Evolutionary conservation across 1,140 invertebrate species (phyloP), one percentile per base, ranked within the genome.

Genomic region (Bemisia tabaci): DNA sequence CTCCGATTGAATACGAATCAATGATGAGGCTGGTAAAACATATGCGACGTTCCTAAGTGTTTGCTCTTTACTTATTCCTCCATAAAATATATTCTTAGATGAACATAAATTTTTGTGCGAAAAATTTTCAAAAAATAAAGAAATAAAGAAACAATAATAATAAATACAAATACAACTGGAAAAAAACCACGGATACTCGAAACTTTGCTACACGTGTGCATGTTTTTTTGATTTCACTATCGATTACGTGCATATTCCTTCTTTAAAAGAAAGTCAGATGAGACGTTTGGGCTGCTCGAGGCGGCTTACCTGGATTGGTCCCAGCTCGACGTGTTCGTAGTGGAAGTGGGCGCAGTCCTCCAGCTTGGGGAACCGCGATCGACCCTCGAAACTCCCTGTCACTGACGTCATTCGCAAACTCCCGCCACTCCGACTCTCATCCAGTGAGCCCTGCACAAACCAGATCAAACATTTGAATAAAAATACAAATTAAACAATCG

Each of bases 321-420:
- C 85, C 69, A 98, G 81, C 71, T 94, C 90, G 1, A 97, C 93
- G 70, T 90, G 83, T 73, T 97, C 95, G 77, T 97, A 98, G 77
- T 98, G 95, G 78, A 98, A 98, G 77, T 98, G 95, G n/a, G 94
- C 94, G 79, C 94, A 98, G 77, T 98, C 94, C 76, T 97, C 92
- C 67, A 98, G 81, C 76, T 94, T 95, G 9, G 94, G 94, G 81
- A 97, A 97, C 62, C 85, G 77, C 24, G 71, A 71, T 33, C 66
- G 68, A 25, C 68, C 66, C 27, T 66, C 64, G 59, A 71, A 69
- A 63, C 70, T 62, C 64, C 66, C 68, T 60, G 72, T 68, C 58
- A 72, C 25, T 17, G 72, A 67, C 48, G 70, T 69, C 22, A 73
- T 65, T n/a, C 72, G 64, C 12, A 71, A 68, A 67, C 70, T 73